These are phyloP conservation scores for Salvelinus sp. DNA, from an alignment of 2,113 vertebrate genomes.

Conservation along the genomic window DNA sequence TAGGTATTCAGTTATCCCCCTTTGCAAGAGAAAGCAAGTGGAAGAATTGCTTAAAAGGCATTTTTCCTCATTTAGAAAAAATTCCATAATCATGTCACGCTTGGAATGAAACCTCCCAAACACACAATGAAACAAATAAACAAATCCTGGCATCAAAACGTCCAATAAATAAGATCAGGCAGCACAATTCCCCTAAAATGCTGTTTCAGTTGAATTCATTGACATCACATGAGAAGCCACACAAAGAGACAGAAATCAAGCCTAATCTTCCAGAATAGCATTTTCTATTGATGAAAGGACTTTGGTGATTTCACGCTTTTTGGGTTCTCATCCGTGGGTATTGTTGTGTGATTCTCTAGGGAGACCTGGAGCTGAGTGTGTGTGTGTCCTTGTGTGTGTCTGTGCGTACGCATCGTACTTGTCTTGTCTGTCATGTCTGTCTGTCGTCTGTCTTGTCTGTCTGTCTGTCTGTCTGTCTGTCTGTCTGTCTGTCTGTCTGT, in stretches of 20 bases:
- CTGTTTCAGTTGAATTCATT: constrained; percentile 11
- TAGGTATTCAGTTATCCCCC: neutral
- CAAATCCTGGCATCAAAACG: neutral
- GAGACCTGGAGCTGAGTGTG: constrained; percentile 13
- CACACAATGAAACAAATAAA: neutral
- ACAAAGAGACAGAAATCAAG: neutral
- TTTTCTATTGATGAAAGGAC: constrained; percentile 42
- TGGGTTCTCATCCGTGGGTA: constrained; percentile 37
- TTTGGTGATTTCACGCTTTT: constrained; percentile 41
- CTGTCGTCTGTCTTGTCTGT: constrained; percentile 13
- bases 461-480: neutral
- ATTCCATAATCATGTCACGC: neutral
- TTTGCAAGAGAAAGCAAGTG: neutral
- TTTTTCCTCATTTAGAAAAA: neutral
- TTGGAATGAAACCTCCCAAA: neutral
- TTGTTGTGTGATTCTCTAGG: constrained; percentile 26
- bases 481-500: neutral
- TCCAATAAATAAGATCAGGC: neutral
- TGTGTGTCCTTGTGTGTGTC: constrained; percentile 6
- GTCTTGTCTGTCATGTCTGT: neutral
- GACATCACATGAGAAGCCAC: neutral
- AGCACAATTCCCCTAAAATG: neutral
- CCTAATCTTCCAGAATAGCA: constrained; percentile 20
- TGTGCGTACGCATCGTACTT: neutral
- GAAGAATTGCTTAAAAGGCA: neutral